Conservation (phyloP, 1,140 invertebrate genomes). For the Zaprionus ornatus region DNA sequence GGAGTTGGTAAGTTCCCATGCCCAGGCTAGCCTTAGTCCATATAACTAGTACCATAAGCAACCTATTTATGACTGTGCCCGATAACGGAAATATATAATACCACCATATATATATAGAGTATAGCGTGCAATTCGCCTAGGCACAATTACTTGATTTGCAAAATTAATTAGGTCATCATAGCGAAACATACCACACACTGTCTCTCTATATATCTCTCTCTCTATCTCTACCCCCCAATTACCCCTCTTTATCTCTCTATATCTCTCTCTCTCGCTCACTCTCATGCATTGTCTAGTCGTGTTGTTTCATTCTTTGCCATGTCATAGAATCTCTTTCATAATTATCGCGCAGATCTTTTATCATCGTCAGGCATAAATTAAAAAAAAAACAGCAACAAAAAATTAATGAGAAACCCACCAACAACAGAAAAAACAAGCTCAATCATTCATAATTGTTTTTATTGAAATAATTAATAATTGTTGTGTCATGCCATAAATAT, state of each 20-base stretch:
- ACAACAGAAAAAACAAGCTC: conserved; percentile 60
- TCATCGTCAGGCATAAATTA: conserved; percentile 24
- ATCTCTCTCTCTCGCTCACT: conserved; percentile 11
- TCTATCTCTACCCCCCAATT: conserved; percentile 18
- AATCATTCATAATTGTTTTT: conserved; percentile 76
- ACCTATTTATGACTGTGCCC: background rate
- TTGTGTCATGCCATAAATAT: conserved; percentile 83
- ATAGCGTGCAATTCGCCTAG: conserved; percentile 23
- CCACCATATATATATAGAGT: conserved; percentile 10
- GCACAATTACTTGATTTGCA: conserved; percentile 24
- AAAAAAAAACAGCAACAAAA: conserved; percentile 8
- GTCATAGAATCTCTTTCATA: conserved; percentile 27
- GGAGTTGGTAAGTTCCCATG: conserved; percentile 91
- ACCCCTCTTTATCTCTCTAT: background rate
- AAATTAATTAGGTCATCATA: conserved; percentile 31
- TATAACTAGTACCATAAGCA: conserved; percentile 2
- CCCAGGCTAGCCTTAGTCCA: conserved; percentile 12
- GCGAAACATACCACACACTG: conserved; percentile 17
- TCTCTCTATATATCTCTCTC: background rate
- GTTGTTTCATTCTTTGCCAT: conserved; percentile 20
- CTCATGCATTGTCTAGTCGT: conserved; percentile 40
- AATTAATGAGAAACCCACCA: conserved; percentile 40
- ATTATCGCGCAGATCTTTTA: conserved; percentile 19
- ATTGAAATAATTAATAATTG: conserved; percentile 80
- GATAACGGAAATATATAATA: background rate